Base-by-base conservation (phyloP, 2,888 invertebrate species). In the Lithophane ornitopus region DNA sequence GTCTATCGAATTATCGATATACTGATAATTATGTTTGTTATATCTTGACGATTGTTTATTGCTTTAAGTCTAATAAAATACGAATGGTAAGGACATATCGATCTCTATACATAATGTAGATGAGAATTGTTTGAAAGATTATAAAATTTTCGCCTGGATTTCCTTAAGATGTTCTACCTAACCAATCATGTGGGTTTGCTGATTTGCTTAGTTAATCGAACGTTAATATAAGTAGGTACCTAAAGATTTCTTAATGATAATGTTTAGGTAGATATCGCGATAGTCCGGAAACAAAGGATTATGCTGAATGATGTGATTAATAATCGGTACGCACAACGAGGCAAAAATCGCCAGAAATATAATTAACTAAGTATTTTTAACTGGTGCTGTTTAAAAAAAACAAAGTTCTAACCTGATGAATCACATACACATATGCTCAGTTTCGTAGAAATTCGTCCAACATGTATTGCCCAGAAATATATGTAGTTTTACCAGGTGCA, bases 31-130 rank as follows among this genome's bases (percentile, higher is more conserved):
- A 19, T 62, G 14, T 68, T 68, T 19, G 22, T 54, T 19, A 28
- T 69, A 56, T 70, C 49, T 56, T 44, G 7, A 49, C 16, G 12
- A 63, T 69, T 58, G 26, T 63, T 78, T 63, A 63, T 69, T 49
- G 12, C 28, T 77, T 14, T 61, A 61, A 3, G 28, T 54, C 46
- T 56, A 16, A 70, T 78, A 22, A 58, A 63, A 58, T 22, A 58
- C 44, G 26, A 63, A 78, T 63, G 63, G 22, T 16, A 70, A 26
- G 70, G 26, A 78, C 41, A 62, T 22, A 49, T 26, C 14, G 3
- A 56, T 22, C 3, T 4, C 34, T n/a, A 69, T 14, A 28, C 2
- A 2, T 41, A 39, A 39, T 2, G n/a, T 34, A 56, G 41, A 34
- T 59, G 46, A 59, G 9, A 56, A 11, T 49, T 58, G 14, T 19